These are phyloP conservation scores for Oncorhynchus kisutch DNA, from an alignment of 2,113 vertebrate genomes.

Conservation along the genomic window DNA sequence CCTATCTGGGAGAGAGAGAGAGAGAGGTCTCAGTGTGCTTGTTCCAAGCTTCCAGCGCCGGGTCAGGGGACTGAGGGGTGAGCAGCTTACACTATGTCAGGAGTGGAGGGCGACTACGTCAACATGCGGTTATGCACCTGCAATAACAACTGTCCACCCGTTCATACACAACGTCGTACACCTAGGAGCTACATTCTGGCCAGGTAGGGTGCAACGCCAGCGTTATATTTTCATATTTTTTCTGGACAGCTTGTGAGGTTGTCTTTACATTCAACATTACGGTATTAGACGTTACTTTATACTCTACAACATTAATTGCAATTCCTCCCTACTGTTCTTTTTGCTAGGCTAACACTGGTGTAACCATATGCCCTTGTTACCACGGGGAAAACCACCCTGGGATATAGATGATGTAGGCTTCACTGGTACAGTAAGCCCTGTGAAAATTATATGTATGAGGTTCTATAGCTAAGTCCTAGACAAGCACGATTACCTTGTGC, in stretches of 20 bases:
- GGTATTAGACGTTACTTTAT: not conserved
- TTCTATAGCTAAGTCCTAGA: not conserved
- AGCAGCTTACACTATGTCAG: slow-evolving; percentile 46
- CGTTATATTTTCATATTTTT: not conserved
- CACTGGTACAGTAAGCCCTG: not conserved
- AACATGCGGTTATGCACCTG: slow-evolving; percentile 58
- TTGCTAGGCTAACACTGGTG: slow-evolving; percentile 10
- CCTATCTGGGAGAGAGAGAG: slow-evolving; percentile 33
- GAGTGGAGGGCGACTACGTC: slow-evolving; percentile 41
- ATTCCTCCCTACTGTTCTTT: not conserved
- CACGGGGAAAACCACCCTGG: slow-evolving; percentile 2
- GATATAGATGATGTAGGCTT: slow-evolving; percentile 9
- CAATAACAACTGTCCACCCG: slow-evolving; percentile 49
- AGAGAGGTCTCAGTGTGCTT: slow-evolving; percentile 24
- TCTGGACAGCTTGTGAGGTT: slow-evolving; percentile 8
- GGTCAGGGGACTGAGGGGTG: slow-evolving; percentile 6
- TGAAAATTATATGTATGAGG: slow-evolving; percentile 5
- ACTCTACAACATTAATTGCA: not conserved
- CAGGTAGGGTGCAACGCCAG: slow-evolving; percentile 27
- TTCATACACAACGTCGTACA: slow-evolving; percentile 45
- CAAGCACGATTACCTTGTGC: not conserved
- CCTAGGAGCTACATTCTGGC: slow-evolving; percentile 42
- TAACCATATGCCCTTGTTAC: not conserved
- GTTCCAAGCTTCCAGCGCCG: not conserved
- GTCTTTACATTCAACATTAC: not conserved